Percentiles rank a stretch among this genome's conserved stretches.
phyloP scores from a whole-genome alignment of 2,888 invertebrate species.

The Drosophila austrosaltans region DNA sequence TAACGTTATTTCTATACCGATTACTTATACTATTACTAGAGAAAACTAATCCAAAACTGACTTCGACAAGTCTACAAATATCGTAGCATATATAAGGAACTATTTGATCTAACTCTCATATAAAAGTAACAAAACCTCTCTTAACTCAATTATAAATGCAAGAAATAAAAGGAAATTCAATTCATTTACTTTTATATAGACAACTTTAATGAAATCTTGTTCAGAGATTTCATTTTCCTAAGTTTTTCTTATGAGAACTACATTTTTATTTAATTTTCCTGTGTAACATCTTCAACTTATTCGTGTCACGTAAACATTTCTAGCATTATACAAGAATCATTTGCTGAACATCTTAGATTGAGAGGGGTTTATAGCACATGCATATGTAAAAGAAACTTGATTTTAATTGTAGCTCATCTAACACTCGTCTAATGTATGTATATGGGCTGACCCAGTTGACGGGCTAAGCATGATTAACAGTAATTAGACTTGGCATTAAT shows the following conservation, averaged over 20 bases:
- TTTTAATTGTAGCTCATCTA: conserved; percentile 81
- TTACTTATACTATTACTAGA: too few relatives aligned
- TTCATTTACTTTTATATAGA: too few relatives aligned
- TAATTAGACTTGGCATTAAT: conserved; percentile 83
- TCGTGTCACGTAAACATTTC: conserved; percentile 27
- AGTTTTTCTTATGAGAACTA: background rate
- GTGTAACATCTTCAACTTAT: background rate
- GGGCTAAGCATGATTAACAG: conserved; percentile 82
- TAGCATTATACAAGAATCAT: conserved; percentile 6
- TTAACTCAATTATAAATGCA: too few relatives aligned
- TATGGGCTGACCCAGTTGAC: conserved; percentile 45
- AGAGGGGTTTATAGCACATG: background rate
- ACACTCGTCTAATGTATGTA: conserved; percentile 49
- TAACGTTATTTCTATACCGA: too few relatives aligned
- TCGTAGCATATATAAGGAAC: too few relatives aligned
- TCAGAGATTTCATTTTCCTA: too few relatives aligned
- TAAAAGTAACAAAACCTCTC: too few relatives aligned
- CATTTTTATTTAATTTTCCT: background rate
- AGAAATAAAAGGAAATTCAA: too few relatives aligned
- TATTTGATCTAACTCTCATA: too few relatives aligned
- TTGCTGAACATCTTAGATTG: background rate
- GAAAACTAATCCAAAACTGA: too few relatives aligned
- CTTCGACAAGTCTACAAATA: too few relatives aligned
- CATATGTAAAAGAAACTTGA: conserved; percentile 56
- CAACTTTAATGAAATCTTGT: too few relatives aligned